Conservation (phyloP, 1,140 invertebrate species). For the Cyclargus thomasi region DNA sequence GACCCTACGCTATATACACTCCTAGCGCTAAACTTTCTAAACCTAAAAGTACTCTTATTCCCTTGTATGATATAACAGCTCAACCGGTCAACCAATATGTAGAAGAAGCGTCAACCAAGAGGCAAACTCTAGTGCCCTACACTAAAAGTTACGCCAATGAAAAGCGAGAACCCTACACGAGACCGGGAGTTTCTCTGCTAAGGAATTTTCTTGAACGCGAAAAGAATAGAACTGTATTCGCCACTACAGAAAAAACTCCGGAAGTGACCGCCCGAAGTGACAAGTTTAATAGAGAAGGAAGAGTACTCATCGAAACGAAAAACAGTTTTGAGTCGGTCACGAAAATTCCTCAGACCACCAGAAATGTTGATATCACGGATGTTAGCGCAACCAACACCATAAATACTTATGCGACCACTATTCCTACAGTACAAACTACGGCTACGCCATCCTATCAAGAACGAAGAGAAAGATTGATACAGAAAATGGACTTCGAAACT, state of each 20-base stretch:
- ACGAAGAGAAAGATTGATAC: constrained; percentile 54
- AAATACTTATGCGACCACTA: constrained; percentile 39
- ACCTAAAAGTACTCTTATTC: constrained; percentile 52
- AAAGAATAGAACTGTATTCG: constrained; percentile 50
- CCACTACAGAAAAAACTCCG: constrained; percentile 43
- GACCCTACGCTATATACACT: constrained; percentile 61
- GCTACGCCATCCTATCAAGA: constrained; percentile 60
- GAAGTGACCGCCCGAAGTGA: constrained; percentile 43
- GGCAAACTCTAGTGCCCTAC: constrained; percentile 60
- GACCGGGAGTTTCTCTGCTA: constrained; percentile 58
- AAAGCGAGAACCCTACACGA: constrained; percentile 62
- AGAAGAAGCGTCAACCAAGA: constrained; percentile 51
- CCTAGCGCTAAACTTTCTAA: constrained; percentile 47
- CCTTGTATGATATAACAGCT: constrained; percentile 58
- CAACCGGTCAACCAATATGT: constrained; percentile 36
- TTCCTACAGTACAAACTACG: constrained; percentile 31
- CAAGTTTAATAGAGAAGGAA: constrained; percentile 34
- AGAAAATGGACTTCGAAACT: constrained; percentile 51
- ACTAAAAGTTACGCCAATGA: constrained; percentile 55
- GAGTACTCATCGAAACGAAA: constrained; percentile 40
- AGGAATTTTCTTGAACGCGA: constrained; percentile 60
- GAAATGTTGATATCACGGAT: constrained; percentile 33
- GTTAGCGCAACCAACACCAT: constrained; percentile 37
- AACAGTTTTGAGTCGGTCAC: constrained; percentile 57
- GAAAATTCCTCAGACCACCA: constrained; percentile 55